phyloP scores from a whole-genome alignment of 30 jellyfish, hydroid and myxozoan genomes.

The Nemopilema nomurai region DNA sequence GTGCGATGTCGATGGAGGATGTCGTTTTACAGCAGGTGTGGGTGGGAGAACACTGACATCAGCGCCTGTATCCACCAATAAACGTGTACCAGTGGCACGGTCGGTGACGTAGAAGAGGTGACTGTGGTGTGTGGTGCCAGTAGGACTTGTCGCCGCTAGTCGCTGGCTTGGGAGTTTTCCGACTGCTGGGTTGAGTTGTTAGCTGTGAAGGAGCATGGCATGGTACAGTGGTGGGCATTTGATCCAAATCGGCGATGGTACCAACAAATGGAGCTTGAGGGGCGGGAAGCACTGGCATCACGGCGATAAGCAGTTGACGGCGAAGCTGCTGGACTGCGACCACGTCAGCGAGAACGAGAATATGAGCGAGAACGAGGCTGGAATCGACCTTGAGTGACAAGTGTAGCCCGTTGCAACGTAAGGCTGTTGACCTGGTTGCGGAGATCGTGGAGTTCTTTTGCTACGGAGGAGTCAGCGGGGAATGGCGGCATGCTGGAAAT shows the following conservation, averaged over 20 bases:
- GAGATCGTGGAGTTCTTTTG: neutral
- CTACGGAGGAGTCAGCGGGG: slow-evolving; percentile 2
- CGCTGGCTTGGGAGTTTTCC: slow-evolving; percentile 28
- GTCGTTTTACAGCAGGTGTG: too few species aligned
- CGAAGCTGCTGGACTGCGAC: too few species aligned
- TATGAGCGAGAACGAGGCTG: too few species aligned
- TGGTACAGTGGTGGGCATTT: neutral
- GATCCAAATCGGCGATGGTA: slow-evolving; percentile 10
- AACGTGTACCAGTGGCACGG: too few species aligned
- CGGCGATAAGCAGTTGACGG: neutral
- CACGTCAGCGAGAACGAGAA: too few species aligned
- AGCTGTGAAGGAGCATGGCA: slow-evolving; percentile 24
- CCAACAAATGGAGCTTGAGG: slow-evolving; percentile 12
- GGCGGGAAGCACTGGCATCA: neutral
- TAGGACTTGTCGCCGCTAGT: too few species aligned
- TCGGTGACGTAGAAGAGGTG: too few species aligned
- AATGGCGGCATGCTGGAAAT: neutral
- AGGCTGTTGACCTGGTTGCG: neutral
- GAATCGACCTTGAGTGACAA: slow-evolving; percentile 8
- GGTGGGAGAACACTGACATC: too few species aligned
- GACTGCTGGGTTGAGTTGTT: slow-evolving; percentile 4
- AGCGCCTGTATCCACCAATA: too few species aligned
- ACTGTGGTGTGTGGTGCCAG: too few species aligned
- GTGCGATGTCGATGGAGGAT: too few species aligned
- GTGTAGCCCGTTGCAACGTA: neutral